These are phyloP conservation scores for Channa maculata DNA, from an alignment of 2,113 vertebrate genomes.

Conservation along the genomic window DNA sequence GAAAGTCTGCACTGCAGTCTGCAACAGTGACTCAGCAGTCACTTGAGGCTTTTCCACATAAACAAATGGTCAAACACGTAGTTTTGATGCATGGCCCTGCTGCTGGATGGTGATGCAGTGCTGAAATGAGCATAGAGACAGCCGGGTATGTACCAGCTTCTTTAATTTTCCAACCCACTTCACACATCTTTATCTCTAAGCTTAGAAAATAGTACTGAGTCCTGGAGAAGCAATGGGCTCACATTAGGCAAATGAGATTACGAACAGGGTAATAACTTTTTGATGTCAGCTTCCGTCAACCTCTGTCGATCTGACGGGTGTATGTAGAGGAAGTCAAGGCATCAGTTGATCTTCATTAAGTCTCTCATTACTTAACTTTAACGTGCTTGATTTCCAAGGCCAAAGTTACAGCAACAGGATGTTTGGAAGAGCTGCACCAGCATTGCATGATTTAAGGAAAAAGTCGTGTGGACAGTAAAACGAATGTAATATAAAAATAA, in stretches of 20 bases:
- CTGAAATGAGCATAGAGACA: constrained; percentile 10
- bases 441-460: too few species aligned
- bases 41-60: not conserved
- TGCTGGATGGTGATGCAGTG: not conserved
- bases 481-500: too few species aligned
- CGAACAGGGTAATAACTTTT: constrained; percentile 50
- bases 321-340: constrained; percentile 28
- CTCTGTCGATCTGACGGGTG: constrained; percentile 18
- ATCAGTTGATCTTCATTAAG: constrained; percentile 40
- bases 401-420: not conserved
- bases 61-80: not conserved
- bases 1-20: not conserved
- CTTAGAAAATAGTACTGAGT: constrained; percentile 20
- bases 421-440: not conserved
- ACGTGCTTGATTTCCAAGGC: constrained; percentile 5
- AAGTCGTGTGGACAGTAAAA: too few species aligned
- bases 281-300: constrained; percentile 31
- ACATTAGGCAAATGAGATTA: constrained; percentile 63
- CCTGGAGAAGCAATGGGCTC: constrained; percentile 37
- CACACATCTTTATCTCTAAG: constrained; percentile 39
- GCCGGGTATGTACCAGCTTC: not conserved
- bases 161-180: constrained; percentile 67
- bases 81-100: constrained; percentile 13
- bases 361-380: constrained; percentile 9
- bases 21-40: constrained; percentile 48